Evolutionary conservation across 2,113 vertebrate genomes (phyloP), one percentile per base, ranked within the genome.

Genomic region (Orientallactaga bullata): DNA sequence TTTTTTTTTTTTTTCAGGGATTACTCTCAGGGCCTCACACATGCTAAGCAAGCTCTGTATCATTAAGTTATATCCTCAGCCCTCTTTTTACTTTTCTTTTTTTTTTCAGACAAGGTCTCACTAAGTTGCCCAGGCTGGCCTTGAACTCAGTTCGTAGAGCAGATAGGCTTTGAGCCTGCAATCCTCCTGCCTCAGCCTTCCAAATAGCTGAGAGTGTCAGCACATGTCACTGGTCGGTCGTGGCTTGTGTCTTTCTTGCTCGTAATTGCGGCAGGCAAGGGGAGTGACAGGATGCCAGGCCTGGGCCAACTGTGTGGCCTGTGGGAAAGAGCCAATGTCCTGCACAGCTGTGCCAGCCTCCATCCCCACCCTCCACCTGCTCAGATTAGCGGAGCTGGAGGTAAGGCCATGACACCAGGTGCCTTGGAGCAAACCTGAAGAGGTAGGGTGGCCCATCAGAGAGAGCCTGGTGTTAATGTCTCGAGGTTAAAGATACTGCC

Each of bases 181-280:
- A 84, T 47, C 65, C 63, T 84, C 39, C 30, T 51, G 39, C 63
- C 63, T 84, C 81, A 24, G 63, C 65, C 21, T 84, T 47, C 51
- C 51, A 21, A 69, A 65, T 35, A 68, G 63, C 81, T 24, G 16
- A 21, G 63, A n/a, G 51, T 51, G 11, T 13, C n/a, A 65, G 26
- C 30, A 3, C n/a, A 30, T 6, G 32, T 39, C 63, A 15, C 81
- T 42, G n/a, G 20, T 6, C 65, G n/a, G 20, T 6, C 42, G 17
- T 78, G 76, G 30, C 76, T 78, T 78, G 30, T 69, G 23, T 55
- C 17, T 28, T 68, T 35, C 79, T 39, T 24, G 32, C 11, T 28
- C 4, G 3, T 6, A 37, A 2, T 3, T 1, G 0, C 17, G 3
- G 1, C 35, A 4, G n/a, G 55, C n/a, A 13, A 78, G 37, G 24